These are phyloP conservation scores for Crotophaga sulcirostris DNA, from an alignment of 2,113 vertebrate species.

Conservation along the genomic window DNA sequence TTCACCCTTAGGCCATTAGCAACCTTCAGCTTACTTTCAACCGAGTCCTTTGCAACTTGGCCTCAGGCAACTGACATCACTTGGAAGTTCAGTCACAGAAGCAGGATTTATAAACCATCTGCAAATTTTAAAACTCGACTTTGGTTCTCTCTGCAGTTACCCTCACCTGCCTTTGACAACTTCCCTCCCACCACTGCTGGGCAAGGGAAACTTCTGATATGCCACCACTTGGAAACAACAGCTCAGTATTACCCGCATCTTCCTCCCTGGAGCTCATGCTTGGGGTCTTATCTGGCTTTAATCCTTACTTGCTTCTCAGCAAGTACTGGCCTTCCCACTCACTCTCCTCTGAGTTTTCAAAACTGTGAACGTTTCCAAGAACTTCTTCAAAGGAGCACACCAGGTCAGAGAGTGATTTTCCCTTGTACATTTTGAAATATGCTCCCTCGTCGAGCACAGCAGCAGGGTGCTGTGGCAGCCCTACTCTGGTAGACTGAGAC, in stretches of 20 bases:
- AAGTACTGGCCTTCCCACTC: not conserved
- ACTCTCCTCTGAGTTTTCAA: not conserved
- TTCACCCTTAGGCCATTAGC: not conserved
- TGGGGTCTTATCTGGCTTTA: not conserved
- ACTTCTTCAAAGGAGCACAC: not conserved
- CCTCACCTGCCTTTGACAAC: not conserved
- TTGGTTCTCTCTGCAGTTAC: not conserved
- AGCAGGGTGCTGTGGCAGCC: not conserved
- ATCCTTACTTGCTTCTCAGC: not conserved
- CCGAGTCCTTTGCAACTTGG: not conserved
- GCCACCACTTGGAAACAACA: not conserved
- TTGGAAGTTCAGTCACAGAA: not conserved
- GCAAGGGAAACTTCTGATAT: not conserved
- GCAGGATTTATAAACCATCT: not conserved
- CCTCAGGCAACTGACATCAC: not conserved
- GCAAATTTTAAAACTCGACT: not conserved
- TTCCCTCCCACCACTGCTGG: rapidly evolving
- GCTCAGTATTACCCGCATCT: not conserved
- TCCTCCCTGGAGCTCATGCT: rapidly evolving
- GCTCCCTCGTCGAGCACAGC: rapidly evolving
- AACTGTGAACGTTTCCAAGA: not conserved
- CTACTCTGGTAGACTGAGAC: rapidly evolving
- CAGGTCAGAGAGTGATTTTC: not conserved
- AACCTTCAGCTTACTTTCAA: constrained; percentile 19
- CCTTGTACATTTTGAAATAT: not conserved